These are phyloP conservation scores for Passer domesticus DNA, from an alignment of 2,113 vertebrate genomes.

Conservation along the genomic window DNA sequence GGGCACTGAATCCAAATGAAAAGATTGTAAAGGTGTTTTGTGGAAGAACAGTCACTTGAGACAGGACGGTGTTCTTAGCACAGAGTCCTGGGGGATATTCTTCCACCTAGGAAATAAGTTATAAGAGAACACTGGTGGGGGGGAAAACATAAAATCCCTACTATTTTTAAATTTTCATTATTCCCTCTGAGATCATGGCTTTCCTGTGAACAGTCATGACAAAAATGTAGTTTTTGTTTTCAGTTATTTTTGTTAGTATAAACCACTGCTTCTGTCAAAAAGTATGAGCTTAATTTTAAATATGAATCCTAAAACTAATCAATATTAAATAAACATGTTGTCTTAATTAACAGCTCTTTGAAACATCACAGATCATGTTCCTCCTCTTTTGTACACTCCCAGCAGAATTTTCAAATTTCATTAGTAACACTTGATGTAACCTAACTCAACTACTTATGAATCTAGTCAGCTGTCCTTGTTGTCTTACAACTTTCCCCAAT, in stretches of 20 bases:
- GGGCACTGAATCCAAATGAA: background rate
- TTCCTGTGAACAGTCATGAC: background rate
- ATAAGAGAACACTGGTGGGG: background rate
- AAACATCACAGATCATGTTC: constrained; percentile 34
- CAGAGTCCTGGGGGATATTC: background rate
- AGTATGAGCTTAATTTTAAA: background rate
- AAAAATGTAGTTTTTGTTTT: background rate
- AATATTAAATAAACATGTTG: constrained; percentile 58
- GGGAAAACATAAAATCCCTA: background rate
- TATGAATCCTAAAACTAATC: constrained; percentile 23
- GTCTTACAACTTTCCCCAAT: constrained; percentile 32
- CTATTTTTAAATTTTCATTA: background rate
- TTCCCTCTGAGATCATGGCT: background rate
- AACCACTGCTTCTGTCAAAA: background rate
- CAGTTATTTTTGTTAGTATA: background rate
- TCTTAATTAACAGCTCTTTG: constrained; percentile 62
- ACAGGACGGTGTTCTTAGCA: background rate
- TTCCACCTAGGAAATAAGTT: background rate
- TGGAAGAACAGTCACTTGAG: background rate
- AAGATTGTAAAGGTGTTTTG: background rate
- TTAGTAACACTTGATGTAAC: constrained; percentile 55
- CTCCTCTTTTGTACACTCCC: constrained; percentile 43
- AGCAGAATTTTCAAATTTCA: constrained; percentile 44
- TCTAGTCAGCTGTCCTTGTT: constrained; percentile 19
- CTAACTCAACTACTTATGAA: constrained; percentile 40